Evolutionary conservation across 2,797 vertebrate species (phyloP), one percentile per base, ranked within the genome.

Genomic region (Hoplostethus atlanticus): DNA sequence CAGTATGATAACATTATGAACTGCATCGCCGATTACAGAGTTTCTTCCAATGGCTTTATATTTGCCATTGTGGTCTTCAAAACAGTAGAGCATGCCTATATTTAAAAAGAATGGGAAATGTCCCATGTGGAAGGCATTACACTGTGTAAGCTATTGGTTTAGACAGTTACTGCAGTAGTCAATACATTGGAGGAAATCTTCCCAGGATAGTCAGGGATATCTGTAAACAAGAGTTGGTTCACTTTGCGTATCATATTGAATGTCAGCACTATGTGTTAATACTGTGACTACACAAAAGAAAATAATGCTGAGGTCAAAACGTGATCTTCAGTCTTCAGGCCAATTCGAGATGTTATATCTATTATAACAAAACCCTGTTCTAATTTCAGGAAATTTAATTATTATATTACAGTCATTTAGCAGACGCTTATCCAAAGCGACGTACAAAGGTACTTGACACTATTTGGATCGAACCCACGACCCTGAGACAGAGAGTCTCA

Each of bases 231-330:
- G 28, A 4, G 15, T 21, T 21, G n/a, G 36, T 36, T 58, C 8
- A 30, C 9, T 8, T 66, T 44, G 16, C 28, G 25, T 36, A 48
- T 71, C n/a, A 58, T 64, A 60, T 61, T 73, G 16, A 44, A 64
- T 38, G 42, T 63, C 46, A 71, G 57, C 53, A 73, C 47, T 59
- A 58, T 60, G 12, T 63, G 28, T 48, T 31, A 54, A 60, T 53
- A 31, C 40, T 64, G 10, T 56, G 16, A 73, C 46, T 67, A 30
- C 60, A 70, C 42, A 69, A 73, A 77, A 44, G 34, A 73, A 77
- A 83, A 73, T 55, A 69, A 62, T 21, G 10, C 7, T 0, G 31
- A 36, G 61, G 63, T 79, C 52, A 70, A 56, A 70, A 76, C 42
- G 55, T 30, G 56, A 81, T 79, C 71, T 79, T 63, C 11, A 63